phyloP scores from a whole-genome alignment of 2,888 invertebrate species.

The Microctonus hyperodae region DNA sequence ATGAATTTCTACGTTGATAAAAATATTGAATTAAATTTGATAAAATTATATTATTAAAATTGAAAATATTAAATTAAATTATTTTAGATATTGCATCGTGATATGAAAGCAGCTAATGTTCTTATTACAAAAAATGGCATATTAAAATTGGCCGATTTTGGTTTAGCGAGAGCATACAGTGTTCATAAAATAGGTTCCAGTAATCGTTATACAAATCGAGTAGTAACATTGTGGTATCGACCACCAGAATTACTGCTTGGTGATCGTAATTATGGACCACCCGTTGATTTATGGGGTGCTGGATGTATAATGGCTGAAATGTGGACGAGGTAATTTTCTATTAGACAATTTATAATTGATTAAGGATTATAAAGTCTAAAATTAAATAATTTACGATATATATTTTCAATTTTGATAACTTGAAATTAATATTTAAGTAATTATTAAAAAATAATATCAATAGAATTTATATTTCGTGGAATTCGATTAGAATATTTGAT shows the following conservation, averaged over 20 bases:
- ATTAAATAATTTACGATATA: too few relatives aligned
- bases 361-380: too few relatives aligned
- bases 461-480: too few relatives aligned
- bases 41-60: too few relatives aligned
- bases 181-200: constrained; percentile 84
- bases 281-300: constrained; percentile 96
- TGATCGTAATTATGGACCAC: constrained; percentile 94
- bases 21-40: too few relatives aligned
- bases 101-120: constrained; percentile 99
- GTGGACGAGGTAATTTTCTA: constrained; percentile 82
- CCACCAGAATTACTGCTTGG: constrained; percentile 76
- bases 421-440: too few relatives aligned
- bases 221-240: constrained; percentile 96
- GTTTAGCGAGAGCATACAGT: constrained; percentile 93
- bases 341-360: too few relatives aligned
- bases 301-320: constrained; percentile 99
- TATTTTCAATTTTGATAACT: too few relatives aligned
- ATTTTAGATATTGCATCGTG: constrained; percentile 81
- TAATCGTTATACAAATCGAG: constrained; percentile 94
- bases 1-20: neutral
- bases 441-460: too few relatives aligned
- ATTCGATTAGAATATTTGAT: too few relatives aligned
- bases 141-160: constrained; percentile 96
- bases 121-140: constrained; percentile 94
- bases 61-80: too few relatives aligned